These are phyloP conservation scores for Meghimatium bilineatum DNA, from an alignment of 2,888 invertebrate species.

Conservation along the genomic window DNA sequence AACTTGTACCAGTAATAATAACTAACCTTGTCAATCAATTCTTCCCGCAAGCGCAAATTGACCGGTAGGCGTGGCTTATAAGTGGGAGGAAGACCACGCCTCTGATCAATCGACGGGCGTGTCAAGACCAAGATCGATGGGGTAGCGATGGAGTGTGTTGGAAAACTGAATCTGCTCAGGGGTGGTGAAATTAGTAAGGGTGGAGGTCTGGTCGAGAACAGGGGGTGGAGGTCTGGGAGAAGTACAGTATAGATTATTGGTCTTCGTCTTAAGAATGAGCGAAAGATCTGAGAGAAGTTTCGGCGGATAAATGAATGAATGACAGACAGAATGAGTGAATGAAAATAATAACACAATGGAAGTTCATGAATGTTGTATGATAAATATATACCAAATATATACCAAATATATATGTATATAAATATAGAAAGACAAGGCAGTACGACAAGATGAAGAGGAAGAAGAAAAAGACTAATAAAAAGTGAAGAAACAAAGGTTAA, in stretches of 20 bases:
- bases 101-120: constrained; percentile 26
- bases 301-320: not conserved
- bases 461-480: no score
- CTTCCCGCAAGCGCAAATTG: constrained; percentile 24
- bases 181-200: not conserved
- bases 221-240: not conserved
- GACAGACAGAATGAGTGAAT: not conserved
- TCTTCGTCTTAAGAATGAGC: constrained; percentile 5
- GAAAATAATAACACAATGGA: not conserved
- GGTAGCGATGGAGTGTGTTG: not conserved
- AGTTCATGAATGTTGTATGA: not conserved
- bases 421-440: no score
- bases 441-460: no score
- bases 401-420: no score
- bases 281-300: not conserved
- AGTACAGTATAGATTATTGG: constrained; percentile 17
- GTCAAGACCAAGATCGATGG: not conserved
- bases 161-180: constrained; percentile 12
- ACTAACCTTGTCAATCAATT: constrained; percentile 38
- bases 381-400: not conserved
- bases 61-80: constrained; percentile 27
- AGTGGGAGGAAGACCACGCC: constrained; percentile 24
- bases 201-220: not conserved
- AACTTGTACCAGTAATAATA: constrained; percentile 17
- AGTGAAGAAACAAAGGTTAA: no score